Evolutionary conservation across 2,888 invertebrate species (phyloP).

Genomic region (Hoplodrina blanda): DNA sequence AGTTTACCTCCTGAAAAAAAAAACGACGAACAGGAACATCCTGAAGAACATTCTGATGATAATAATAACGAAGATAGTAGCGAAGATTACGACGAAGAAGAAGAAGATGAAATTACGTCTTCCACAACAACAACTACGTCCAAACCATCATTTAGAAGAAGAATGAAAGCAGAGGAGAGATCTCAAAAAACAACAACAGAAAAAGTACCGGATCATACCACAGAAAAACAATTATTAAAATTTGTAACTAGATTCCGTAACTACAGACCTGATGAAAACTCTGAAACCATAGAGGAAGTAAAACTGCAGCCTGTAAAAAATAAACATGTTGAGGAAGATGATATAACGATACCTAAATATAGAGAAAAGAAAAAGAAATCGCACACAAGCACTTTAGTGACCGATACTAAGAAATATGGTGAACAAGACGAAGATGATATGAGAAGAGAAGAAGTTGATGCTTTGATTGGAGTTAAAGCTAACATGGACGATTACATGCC

Average conservation of each 20-base stretch:
- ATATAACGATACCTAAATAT: constrained; percentile 72
- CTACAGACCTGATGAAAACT: constrained; percentile 64
- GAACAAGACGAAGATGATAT: constrained; percentile 79
- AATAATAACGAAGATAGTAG: constrained; percentile 67
- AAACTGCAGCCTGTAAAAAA: constrained; percentile 29
- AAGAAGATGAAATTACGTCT: constrained; percentile 53
- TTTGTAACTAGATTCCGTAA: constrained; percentile 81
- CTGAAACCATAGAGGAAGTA: constrained; percentile 42
- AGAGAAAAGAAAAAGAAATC: constrained; percentile 85
- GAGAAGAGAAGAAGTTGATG: constrained; percentile 83
- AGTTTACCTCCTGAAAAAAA: constrained; percentile 55
- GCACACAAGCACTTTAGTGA: constrained; percentile 84
- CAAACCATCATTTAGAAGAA: constrained; percentile 73
- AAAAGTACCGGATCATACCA: constrained; percentile 61
- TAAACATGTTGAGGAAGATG: constrained; percentile 44
- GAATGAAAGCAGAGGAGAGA: constrained; percentile 57
- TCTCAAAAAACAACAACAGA: constrained; percentile 65
- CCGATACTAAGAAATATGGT: constrained; percentile 85
- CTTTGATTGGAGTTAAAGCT: constrained; percentile 81
- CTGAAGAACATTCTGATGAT: constrained; percentile 57
- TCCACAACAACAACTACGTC: constrained; percentile 73
- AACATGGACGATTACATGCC: constrained; percentile 84
- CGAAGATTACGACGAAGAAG: constrained; percentile 73
- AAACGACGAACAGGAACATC: constrained; percentile 9
- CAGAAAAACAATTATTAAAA: constrained; percentile 72